phyloP scores from a whole-genome alignment of 2,113 vertebrate genomes.

The Polyodon spathula region DNA sequence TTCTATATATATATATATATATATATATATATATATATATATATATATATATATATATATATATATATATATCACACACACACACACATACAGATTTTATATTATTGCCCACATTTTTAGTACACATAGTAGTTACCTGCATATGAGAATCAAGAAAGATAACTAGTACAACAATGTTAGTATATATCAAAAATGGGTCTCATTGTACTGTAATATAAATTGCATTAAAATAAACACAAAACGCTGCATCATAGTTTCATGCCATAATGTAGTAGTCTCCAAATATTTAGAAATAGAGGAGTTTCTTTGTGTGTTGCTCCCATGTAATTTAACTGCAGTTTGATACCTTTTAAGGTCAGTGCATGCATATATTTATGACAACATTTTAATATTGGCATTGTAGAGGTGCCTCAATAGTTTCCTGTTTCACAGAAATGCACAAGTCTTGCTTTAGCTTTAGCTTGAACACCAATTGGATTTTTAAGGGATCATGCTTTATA shows the following conservation, averaged over 20 bases:
- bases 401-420: neutral
- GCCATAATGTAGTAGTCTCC: no score
- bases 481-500: constrained; percentile 34
- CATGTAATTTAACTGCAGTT: constrained; percentile 1
- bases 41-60: no score
- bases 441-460: constrained; percentile 14
- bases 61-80: no score
- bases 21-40: no score
- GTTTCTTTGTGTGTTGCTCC: constrained; percentile 6
- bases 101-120: neutral
- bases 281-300: neutral
- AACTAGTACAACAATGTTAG: neutral
- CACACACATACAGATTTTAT: no score
- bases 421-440: neutral
- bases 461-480: constrained; percentile 14
- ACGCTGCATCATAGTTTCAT: neutral
- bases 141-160: neutral
- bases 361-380: no score
- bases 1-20: no score
- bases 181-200: no score
- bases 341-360: constrained; percentile 28
- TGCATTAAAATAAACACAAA: constrained; percentile 1
- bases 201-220: neutral
- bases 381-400: no score
- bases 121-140: neutral